Base-by-base conservation (phyloP, 2,113 vertebrate species). In the Loxodonta africana region DNA sequence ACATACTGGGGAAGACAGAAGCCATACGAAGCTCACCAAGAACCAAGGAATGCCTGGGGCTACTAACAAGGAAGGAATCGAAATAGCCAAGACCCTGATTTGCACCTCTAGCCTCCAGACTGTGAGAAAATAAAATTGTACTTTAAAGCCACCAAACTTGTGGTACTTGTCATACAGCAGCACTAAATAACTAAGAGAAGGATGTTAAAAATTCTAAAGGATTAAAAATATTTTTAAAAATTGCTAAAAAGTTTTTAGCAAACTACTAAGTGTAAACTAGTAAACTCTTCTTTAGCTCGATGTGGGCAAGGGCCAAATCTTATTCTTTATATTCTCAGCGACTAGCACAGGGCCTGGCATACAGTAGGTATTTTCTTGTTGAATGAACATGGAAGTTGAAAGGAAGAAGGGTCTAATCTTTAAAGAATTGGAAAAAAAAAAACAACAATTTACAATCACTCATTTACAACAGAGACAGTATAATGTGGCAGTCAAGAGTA, bases 161-260 rank as follows among this genome's bases (percentile, higher is more conserved):
- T 62, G 60, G 60, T 62, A 62, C 23, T 21, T 62, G 60, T 21
- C 18, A 21, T 62, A 20, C 60, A 62, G 20, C 60, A 62, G 60
- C 60, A 23, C 20, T 62, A 62, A 62, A 23, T 62, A 62, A 62
- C 14, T 8, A 57, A 57, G 11, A 57, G 11, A 60, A 84, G 46
- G 30, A 37, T 15, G 21, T 8, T 21, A 2, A 67, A 91, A 91
- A 57, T 48, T 81, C 23, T 91, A 95, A 81, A 15, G 92, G 17
- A 84, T 80, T 48, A 93, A 88, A 78, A 96, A 53, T 48, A 95
- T 69, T 57, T 87, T 83, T 51, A 76, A 94, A 91, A 80, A 6
- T 46, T 26, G 63, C 37, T 37, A 37, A 37, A 37, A 37, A 85
- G 51, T 96, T 37, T 86, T 90, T 90, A 73, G 81, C 33, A 90